Evolutionary conservation across 1,140 invertebrate species (phyloP).

Genomic region (Drosophila mayri): DNA sequence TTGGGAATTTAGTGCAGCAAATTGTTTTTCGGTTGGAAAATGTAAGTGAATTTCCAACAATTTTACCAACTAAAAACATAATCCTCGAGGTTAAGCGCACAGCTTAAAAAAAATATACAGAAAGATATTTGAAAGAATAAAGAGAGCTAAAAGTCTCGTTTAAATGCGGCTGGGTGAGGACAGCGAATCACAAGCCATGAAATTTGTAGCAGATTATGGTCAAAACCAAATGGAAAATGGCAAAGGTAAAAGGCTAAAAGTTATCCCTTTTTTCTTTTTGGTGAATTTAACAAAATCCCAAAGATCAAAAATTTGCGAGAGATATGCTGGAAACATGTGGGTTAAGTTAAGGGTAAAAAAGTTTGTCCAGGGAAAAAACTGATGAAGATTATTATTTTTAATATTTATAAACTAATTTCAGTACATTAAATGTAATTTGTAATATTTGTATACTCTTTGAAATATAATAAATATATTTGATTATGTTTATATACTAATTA

Average conservation of each 20-base stretch:
- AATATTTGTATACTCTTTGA: neutral
- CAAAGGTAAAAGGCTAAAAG: neutral
- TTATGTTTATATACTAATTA: neutral
- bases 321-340: neutral
- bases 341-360: neutral
- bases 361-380: neutral
- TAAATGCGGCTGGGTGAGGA: neutral
- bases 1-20: conserved; percentile 21
- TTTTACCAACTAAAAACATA: conserved; percentile 5
- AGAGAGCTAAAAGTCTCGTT: conserved; percentile 2
- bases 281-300: neutral
- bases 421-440: neutral
- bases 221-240: conserved; percentile 2
- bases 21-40: conserved; percentile 13
- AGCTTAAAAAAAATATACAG: neutral
- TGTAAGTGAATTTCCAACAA: conserved; percentile 16
- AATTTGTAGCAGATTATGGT: conserved; percentile 3
- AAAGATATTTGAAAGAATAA: conserved; percentile 1
- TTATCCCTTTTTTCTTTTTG: conserved; percentile 1
- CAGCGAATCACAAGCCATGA: neutral
- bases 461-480: neutral
- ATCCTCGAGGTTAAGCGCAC: conserved; percentile 14
- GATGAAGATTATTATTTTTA: neutral
- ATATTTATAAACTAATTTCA: too few species aligned
- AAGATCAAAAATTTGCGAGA: neutral